These are phyloP conservation scores for Limonius californicus DNA, from an alignment of 1,140 invertebrate species.

Conservation along the genomic window DNA sequence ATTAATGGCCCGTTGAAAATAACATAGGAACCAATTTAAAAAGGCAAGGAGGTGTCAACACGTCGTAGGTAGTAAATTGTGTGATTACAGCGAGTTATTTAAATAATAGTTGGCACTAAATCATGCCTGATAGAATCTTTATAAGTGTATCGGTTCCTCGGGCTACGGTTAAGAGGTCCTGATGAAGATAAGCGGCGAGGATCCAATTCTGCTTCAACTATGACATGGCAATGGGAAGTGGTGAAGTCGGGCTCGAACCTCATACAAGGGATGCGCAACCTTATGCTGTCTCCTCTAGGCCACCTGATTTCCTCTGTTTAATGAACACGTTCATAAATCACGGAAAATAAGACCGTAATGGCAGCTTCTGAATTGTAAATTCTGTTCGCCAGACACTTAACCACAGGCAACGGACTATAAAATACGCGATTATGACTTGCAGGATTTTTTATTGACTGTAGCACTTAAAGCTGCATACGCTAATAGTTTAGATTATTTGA, in stretches of 20 bases:
- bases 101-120: slow-evolving; percentile 2
- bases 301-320: slow-evolving; percentile 1
- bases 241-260: neutral
- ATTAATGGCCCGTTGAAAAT: neutral
- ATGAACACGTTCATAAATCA: neutral
- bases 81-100: neutral
- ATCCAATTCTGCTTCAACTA: neutral
- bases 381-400: neutral
- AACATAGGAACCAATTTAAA: neutral
- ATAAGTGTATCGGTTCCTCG: neutral
- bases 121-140: neutral
- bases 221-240: neutral
- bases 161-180: neutral
- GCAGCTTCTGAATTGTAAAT: neutral
- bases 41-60: neutral
- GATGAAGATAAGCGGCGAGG: neutral
- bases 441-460: no score
- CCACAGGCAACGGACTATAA: no score
- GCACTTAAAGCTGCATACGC: no score
- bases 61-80: neutral
- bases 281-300: neutral
- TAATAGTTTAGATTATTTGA: no score
- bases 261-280: neutral
- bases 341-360: neutral
- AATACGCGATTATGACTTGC: no score